phyloP scores from a whole-genome alignment of 1,140 invertebrate genomes.

The Cotesia typhae region DNA sequence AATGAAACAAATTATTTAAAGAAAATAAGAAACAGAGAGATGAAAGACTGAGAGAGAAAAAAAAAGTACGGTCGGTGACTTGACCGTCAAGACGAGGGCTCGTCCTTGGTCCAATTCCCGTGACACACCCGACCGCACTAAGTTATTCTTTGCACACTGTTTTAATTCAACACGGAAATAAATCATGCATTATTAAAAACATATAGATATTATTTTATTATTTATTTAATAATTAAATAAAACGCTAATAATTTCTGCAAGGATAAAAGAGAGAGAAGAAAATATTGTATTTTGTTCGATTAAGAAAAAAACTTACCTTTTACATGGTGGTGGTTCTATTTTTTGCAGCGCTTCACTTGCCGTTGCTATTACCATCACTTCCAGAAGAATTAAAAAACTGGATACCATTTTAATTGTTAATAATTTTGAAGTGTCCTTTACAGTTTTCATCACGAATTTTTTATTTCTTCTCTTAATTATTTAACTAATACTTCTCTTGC shows the following conservation, averaged over 20 bases:
- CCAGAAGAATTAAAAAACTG: conserved; percentile 38
- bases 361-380: conserved; percentile 37
- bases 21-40: background rate
- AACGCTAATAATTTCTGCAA: background rate
- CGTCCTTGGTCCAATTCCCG: conserved; percentile 37
- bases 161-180: conserved; percentile 33
- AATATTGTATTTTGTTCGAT: conserved; percentile 3
- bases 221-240: too few relatives aligned
- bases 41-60: conserved; percentile 1
- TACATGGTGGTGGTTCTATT: conserved; percentile 49
- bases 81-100: conserved; percentile 20
- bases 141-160: conserved; percentile 28
- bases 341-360: conserved; percentile 10
- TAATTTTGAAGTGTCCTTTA: conserved; percentile 15
- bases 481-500: conserved; percentile 16
- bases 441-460: background rate
- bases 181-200: background rate
- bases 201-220: background rate
- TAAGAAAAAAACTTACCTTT: conserved; percentile 53
- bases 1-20: conserved; percentile 8
- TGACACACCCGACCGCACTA: conserved; percentile 31
- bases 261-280: background rate
- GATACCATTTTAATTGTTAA: conserved; percentile 1
- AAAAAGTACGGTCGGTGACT: conserved; percentile 22
- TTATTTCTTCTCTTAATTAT: conserved; percentile 1